Evolutionary conservation across 1,140 invertebrate genomes (phyloP).

Genomic region (Trichonephila clavata): DNA sequence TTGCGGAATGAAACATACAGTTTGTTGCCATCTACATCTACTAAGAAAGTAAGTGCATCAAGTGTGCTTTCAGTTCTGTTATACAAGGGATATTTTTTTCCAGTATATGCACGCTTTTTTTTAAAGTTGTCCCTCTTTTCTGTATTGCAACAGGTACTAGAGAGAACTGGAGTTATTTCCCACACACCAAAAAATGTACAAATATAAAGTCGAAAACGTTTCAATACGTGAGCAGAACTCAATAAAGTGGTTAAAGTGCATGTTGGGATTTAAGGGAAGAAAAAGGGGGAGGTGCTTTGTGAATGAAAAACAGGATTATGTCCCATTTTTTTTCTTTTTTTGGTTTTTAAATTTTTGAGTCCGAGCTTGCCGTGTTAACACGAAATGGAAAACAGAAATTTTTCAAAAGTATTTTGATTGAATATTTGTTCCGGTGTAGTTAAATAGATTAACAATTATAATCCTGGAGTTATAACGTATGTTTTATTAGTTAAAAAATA

Average conservation of each 20-base stretch:
- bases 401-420: not conserved
- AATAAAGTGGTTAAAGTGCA: not conserved
- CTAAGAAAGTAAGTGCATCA: slow-evolving; percentile 72
- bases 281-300: no score
- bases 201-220: slow-evolving; percentile 45
- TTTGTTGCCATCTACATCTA: slow-evolving; percentile 43
- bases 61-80: slow-evolving; percentile 43
- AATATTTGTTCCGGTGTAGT: not conserved
- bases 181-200: slow-evolving; percentile 45
- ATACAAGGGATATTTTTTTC: slow-evolving; percentile 1
- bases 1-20: slow-evolving; percentile 62
- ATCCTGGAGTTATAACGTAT: no score
- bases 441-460: no score
- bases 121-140: not conserved
- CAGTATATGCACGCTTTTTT: not conserved
- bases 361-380: not conserved
- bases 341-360: not conserved
- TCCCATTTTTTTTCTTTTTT: not conserved
- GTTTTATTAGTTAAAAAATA: no score
- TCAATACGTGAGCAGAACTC: slow-evolving; percentile 36
- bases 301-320: not conserved
- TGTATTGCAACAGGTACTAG: slow-evolving; percentile 51
- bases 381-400: not conserved
- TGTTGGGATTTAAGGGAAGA: not conserved
- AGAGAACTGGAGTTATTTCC: slow-evolving; percentile 47